Percentiles rank a stretch among this genome's conserved stretches.
These are phyloP conservation scores for Slavum lentiscoides DNA, from an alignment of 2,888 invertebrate species.

Conservation along the genomic window DNA sequence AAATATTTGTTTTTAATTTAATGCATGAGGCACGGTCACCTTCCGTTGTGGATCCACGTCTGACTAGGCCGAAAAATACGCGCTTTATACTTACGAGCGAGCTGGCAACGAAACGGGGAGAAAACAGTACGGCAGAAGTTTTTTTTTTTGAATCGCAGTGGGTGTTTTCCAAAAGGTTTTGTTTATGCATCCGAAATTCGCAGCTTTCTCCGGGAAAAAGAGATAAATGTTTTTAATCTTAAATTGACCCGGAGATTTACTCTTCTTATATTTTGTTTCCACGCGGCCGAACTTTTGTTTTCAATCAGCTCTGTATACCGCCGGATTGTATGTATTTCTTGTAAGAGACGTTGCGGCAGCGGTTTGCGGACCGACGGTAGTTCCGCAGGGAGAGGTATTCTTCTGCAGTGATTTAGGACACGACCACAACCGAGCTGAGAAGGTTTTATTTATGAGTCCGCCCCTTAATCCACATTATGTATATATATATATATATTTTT, in stretches of 20 bases:
- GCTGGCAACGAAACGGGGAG: background rate
- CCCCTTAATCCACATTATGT: background rate
- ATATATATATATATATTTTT: background rate
- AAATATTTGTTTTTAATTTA: background rate
- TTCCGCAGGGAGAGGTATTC: slow-evolving; percentile 12
- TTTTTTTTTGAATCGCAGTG: background rate
- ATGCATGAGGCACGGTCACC: background rate
- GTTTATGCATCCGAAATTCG: slow-evolving; percentile 38
- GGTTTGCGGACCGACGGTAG: background rate
- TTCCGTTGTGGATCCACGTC: too few species aligned
- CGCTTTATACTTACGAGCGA: background rate
- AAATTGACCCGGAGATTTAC: slow-evolving; percentile 48
- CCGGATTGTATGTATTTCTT: slow-evolving; percentile 18
- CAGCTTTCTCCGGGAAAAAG: slow-evolving; percentile 5
- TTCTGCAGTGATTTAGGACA: slow-evolving; percentile 48
- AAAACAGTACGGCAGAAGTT: background rate
- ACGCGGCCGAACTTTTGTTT: slow-evolving; percentile 47
- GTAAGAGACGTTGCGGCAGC: background rate
- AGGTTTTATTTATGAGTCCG: slow-evolving; percentile 41
- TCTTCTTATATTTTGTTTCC: slow-evolving; percentile 44
- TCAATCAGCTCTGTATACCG: slow-evolving; percentile 34
- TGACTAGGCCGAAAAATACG: too few species aligned
- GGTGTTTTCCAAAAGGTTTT: slow-evolving; percentile 23
- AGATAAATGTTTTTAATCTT: slow-evolving; percentile 53
- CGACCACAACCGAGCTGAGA: slow-evolving; percentile 7